Evolutionary conservation across 1,140 invertebrate species (phyloP).

Genomic region (Apocrypta bakeri): DNA sequence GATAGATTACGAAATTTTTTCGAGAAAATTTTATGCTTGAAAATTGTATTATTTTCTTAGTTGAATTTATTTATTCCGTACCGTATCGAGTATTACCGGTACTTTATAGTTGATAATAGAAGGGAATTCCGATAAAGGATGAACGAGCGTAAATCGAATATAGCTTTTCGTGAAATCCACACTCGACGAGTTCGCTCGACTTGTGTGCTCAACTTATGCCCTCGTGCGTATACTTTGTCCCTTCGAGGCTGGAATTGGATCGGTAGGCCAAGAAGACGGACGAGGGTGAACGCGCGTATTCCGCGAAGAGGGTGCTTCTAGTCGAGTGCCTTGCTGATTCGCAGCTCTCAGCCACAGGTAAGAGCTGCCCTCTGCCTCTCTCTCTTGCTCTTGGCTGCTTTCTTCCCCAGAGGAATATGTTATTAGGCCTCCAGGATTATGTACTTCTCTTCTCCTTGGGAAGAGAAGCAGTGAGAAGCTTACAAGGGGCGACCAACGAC

Average conservation of each 20-base stretch:
- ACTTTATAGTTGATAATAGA: no score
- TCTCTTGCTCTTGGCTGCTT: conserved; percentile 49
- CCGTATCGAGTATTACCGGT: no score
- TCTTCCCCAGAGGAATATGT: conserved; percentile 67
- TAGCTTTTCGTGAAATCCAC: background rate
- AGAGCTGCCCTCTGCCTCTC: conserved; percentile 26
- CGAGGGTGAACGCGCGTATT: conserved; percentile 56
- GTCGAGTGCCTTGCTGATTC: background rate
- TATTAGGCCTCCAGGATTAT: conserved; percentile 69
- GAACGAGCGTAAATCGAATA: no score
- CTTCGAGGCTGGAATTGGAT: conserved; percentile 65
- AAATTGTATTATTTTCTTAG: background rate
- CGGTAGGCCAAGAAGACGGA: conserved; percentile 56
- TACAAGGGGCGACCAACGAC: conserved; percentile 25
- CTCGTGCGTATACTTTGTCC: conserved; percentile 31
- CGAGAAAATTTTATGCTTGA: background rate
- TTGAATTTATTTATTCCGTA: no score
- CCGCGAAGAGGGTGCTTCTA: conserved; percentile 7
- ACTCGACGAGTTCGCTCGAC: no score
- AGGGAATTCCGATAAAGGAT: no score
- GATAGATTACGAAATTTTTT: background rate
- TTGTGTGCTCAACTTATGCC: no score
- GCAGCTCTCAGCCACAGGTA: background rate
- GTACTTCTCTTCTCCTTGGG: conserved; percentile 58
- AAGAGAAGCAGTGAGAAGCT: conserved; percentile 45